Evolutionary conservation across 2,888 invertebrate genomes (phyloP), one percentile per base, ranked within the genome.

Genomic region (Leptinotarsa tumamoca): DNA sequence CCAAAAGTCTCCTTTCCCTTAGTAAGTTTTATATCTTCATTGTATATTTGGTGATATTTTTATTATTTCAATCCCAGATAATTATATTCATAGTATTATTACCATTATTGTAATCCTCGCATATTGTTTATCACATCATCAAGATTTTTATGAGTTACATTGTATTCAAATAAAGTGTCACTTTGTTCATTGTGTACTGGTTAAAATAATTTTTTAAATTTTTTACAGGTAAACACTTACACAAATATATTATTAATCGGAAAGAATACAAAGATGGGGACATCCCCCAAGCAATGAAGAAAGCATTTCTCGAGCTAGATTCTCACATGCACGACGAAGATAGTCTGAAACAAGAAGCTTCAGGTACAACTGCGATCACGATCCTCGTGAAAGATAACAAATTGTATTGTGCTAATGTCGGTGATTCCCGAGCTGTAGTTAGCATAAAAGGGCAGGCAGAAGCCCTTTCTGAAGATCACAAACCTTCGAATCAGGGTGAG

Each of bases 321-420:
- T 93, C 95, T 85, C 95, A 95, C 63, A 99, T 99, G 98, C 89
- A 95, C 68, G 93, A 94, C 82, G 98, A 98, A 85, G 95, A 96
- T 73, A 91, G 93, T 82, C 92, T 97, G 84, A 96, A 95, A 86
- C 95, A 96, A 87, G 98, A 98, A 88, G 93, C 97, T 86, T 97
- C 98, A 13, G 99, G 99, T 69, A 96, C 97, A 71, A 99, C 98
- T 50, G 98, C 98, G 10, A 94, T 98, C 68, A 93, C 95, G 71
- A 93, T 95, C 71, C 90, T 97, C 27, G 90, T 97, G 70, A 97
- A 97, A 89, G 93, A 96, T 84, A 93, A 94, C 86, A 92, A 92
- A 80, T 90, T 99, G 61, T 98, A 95, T 88, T 98, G 98, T 90
- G 98, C 96, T 73, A 99, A 99, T 88, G 98, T 97, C 14, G 99